These are phyloP conservation scores for Eremophila alpestris DNA, from an alignment of 2,797 vertebrate genomes.

Conservation along the genomic window DNA sequence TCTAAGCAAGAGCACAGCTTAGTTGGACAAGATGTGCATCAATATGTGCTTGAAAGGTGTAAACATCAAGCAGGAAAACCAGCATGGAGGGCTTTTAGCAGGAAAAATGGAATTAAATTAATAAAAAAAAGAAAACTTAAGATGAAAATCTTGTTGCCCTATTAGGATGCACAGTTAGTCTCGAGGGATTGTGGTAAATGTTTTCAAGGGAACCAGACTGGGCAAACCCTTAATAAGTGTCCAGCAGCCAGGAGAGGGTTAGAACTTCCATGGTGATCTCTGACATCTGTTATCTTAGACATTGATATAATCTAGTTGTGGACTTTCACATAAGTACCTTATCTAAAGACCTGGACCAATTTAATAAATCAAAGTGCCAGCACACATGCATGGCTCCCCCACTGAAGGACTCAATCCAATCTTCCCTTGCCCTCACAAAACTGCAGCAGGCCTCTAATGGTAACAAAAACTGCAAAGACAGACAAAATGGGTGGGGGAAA, in stretches of 20 bases:
- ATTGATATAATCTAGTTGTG: neutral
- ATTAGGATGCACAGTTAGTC: neutral
- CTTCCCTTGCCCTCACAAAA: neutral
- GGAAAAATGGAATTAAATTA: neutral
- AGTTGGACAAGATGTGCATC: neutral
- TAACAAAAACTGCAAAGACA: neutral
- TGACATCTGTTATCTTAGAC: neutral
- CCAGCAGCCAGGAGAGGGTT: neutral
- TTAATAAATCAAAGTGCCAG: neutral
- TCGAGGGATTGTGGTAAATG: accelerated
- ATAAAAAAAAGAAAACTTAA: neutral
- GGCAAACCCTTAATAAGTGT: neutral
- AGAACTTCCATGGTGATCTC: neutral
- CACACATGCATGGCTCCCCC: neutral
- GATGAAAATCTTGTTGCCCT: neutral
- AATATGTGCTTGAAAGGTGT: neutral
- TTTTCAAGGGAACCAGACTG: neutral
- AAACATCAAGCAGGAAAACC: slow-evolving; percentile 10
- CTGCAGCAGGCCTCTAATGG: neutral
- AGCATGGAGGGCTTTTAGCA: neutral
- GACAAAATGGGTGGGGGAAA: neutral
- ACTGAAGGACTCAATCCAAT: neutral
- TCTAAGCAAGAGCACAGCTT: neutral
- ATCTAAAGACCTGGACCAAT: neutral
- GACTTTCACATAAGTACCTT: neutral